Conservation (phyloP, 2,888 invertebrate species). For the Limnephilus rhombicus region DNA sequence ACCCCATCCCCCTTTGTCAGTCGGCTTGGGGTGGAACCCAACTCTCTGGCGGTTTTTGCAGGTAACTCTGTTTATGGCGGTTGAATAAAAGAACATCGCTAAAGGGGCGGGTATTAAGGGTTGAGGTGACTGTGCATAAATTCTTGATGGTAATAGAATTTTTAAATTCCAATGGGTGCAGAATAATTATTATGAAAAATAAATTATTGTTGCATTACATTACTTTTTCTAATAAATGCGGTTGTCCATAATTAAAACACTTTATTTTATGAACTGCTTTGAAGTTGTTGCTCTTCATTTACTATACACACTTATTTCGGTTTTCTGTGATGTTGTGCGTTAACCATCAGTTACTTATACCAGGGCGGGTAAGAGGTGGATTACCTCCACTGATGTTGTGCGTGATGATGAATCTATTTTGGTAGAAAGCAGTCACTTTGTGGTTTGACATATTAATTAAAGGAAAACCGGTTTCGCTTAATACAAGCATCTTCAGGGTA, state of each 20-base stretch:
- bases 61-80: constrained; percentile 4
- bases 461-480: no score
- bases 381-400: no score
- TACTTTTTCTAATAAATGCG: background rate
- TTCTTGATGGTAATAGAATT: background rate
- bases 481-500: no score
- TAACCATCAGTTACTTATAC: no score
- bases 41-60: background rate
- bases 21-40: background rate
- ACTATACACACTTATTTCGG: no score
- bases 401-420: no score
- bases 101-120: background rate
- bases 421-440: no score
- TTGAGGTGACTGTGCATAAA: background rate
- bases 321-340: no score
- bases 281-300: no score
- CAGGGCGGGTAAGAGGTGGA: no score
- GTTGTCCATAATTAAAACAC: background rate
- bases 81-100: background rate
- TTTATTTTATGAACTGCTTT: background rate
- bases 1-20: constrained; percentile 35
- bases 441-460: no score
- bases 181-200: background rate
- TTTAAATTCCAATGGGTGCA: background rate
- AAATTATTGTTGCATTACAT: background rate